phyloP scores from a whole-genome alignment of 2,888 invertebrate genomes.

The Oscheius sp. region DNA sequence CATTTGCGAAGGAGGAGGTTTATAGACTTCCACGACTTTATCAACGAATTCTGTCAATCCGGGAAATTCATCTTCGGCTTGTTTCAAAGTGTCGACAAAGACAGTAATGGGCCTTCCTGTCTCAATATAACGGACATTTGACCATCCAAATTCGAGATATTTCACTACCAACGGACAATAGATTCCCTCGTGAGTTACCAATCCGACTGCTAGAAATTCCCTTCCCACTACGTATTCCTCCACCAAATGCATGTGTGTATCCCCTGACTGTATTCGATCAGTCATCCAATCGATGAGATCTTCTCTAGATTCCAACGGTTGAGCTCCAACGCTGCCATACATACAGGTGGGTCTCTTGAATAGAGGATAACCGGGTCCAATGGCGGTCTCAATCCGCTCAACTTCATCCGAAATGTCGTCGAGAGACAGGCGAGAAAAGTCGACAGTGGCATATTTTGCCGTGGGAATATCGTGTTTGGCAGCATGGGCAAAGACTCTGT shows the following conservation, averaged over 20 bases:
- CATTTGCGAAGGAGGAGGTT: neutral
- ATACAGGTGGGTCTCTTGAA: neutral
- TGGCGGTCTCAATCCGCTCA: neutral
- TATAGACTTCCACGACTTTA: neutral
- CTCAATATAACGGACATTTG: neutral
- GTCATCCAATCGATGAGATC: neutral
- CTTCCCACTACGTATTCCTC: neutral
- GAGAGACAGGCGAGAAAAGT: neutral
- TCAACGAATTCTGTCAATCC: neutral
- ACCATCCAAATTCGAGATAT: slow-evolving; percentile 7
- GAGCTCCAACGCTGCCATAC: neutral
- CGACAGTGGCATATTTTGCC: neutral
- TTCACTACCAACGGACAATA: neutral
- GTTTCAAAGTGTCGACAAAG: neutral
- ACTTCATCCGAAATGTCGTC: neutral
- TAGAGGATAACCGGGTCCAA: neutral
- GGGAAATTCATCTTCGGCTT: neutral
- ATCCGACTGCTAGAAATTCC: neutral
- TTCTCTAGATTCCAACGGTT: neutral
- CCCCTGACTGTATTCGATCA: neutral
- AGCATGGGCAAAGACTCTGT: neutral
- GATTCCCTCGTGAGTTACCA: neutral
- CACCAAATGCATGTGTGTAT: neutral
- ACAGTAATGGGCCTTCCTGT: slow-evolving; percentile 7
- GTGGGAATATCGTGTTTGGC: neutral